Evolutionary conservation across 2,888 invertebrate species (phyloP), one percentile per base, ranked within the genome.

Genomic region (Trypoxylon attenuatum): DNA sequence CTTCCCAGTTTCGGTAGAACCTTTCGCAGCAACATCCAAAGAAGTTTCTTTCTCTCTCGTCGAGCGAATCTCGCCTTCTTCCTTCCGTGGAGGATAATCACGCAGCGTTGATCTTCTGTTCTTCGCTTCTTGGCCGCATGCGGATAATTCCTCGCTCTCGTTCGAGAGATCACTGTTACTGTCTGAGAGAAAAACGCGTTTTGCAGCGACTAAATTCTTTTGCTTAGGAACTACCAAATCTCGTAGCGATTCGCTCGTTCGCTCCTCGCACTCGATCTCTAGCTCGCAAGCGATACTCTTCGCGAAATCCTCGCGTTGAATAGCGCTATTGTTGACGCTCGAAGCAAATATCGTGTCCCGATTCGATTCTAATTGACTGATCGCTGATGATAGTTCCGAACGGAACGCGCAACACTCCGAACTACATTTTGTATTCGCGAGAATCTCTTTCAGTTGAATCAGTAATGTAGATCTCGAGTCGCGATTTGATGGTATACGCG

Each of bases 71-170:
- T 21, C 19, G 22, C 67, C 62, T 2, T 82, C 81, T 16, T 84
- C 84, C 55, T 82, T 84, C 2, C 84, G 79, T 5, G 85, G 84
- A 22, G 84, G 84, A 70, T 84, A 84, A 71, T 84, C 84, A 13
- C 84, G 60, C 1, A 84, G 70, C 45, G 80, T 80, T 8, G 79
- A 73, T 16, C 70, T 73, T 59, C 82, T 86, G 21, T 71, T 82
- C 50, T 79, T 83, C 2, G 56, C 15, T 21, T 82, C 80, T n/a
- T 71, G 52, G 69, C 72, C 69, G 39, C 73, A 75, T 22, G 74
- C 58, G 59, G 79, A 80, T n/a, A n/a, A n/a, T 13, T 73, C 78
- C 47, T 81, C 78, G 0, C 76, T 58, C 46, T 67, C 50, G 38
- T 18, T 60, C 39, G 45, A 53, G 19, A 33, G 52, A 19, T 58